Percentiles rank a stretch among this genome's conserved stretches.
Evolutionary conservation across 2,888 invertebrate genomes (phyloP).

Genomic region (Aleiodes testaceus): DNA sequence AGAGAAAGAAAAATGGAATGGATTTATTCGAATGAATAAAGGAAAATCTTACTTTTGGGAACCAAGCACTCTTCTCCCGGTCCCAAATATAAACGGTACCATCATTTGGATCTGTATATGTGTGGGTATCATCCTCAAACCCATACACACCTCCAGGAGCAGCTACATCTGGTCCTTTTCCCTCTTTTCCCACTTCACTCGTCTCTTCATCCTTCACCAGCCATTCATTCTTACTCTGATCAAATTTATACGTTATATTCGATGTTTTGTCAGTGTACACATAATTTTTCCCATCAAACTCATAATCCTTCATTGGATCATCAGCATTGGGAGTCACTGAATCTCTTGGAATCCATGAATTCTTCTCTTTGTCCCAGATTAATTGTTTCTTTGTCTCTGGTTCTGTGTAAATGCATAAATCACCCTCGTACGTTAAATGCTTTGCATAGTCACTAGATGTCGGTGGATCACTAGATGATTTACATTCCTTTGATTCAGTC

Average conservation of each 20-base stretch:
- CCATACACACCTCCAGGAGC: slow-evolving; percentile 75
- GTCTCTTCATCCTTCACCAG: slow-evolving; percentile 64
- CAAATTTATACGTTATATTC: slow-evolving; percentile 76
- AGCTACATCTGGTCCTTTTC: slow-evolving; percentile 57
- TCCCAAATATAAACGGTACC: slow-evolving; percentile 96
- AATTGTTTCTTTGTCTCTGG: slow-evolving; percentile 81
- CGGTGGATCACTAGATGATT: slow-evolving; percentile 1
- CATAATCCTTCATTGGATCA: slow-evolving; percentile 61
- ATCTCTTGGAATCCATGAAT: slow-evolving; percentile 62
- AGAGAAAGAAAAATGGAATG: not conserved
- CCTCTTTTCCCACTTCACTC: slow-evolving; percentile 53
- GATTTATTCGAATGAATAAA: not conserved
- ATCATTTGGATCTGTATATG: slow-evolving; percentile 87
- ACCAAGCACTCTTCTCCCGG: slow-evolving; percentile 92
- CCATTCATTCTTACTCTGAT: slow-evolving; percentile 79
- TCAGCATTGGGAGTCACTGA: slow-evolving; percentile 61
- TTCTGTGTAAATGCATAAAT: slow-evolving; percentile 84
- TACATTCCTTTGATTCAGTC: slow-evolving; percentile 39
- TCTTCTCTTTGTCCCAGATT: slow-evolving; percentile 76
- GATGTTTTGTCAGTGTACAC: slow-evolving; percentile 63
- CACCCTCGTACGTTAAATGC: slow-evolving; percentile 82
- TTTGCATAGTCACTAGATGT: slow-evolving; percentile 70
- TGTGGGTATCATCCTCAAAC: slow-evolving; percentile 85
- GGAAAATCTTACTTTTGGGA: slow-evolving; percentile 82
- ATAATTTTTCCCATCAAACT: slow-evolving; percentile 71